Base-by-base conservation (phyloP, 2,888 invertebrate species). In the Cheilosia vulpina region DNA sequence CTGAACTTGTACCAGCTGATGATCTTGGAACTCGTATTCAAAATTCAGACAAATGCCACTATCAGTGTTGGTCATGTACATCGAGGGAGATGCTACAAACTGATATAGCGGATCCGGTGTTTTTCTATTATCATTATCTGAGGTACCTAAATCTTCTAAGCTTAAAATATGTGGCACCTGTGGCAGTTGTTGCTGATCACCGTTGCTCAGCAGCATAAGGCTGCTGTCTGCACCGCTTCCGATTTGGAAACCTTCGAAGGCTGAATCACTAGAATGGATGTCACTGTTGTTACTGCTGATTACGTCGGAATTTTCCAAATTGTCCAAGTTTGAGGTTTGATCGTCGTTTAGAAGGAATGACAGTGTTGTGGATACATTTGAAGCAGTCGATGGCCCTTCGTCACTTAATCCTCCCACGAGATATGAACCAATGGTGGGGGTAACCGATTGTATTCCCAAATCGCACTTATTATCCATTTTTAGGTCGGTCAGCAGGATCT, bases 11-110 rank as follows among this genome's bases (percentile, higher is more conserved):
- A 91, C 91, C 68, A 91, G 88, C 84, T 91, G 90, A 80, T 91
- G 91, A 88, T 91, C 89, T 89, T 91, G 89, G 87, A 91, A 91
- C 76, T 91, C 89, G 81, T 91, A 91, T 88, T 91, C 91, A 84
- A 91, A 89, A 72, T 90, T 90, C 60, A 91, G 89, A 82, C 91
- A 91, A 82, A 91, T 90, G 55, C 90, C 89, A 80, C 87, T 88
- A 58, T 88, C 88, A 50, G 82, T 87, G 50, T 78, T 81, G 52
- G 85, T 81, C 85, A 77, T 85, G 31, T 77, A 85, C 19, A 80
- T 15, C 45, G 72, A 76, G 17, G 85, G 85, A 7, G 85, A 85
- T 52, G 81, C 31, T 24, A 85, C 72, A 11, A 85, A 85, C 62
- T 85, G 81, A 63, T 85, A 85, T 21, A 85, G n/a, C 15, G 76